phyloP scores from a whole-genome alignment of 1,140 invertebrate species.

The Drosophila insularis region DNA sequence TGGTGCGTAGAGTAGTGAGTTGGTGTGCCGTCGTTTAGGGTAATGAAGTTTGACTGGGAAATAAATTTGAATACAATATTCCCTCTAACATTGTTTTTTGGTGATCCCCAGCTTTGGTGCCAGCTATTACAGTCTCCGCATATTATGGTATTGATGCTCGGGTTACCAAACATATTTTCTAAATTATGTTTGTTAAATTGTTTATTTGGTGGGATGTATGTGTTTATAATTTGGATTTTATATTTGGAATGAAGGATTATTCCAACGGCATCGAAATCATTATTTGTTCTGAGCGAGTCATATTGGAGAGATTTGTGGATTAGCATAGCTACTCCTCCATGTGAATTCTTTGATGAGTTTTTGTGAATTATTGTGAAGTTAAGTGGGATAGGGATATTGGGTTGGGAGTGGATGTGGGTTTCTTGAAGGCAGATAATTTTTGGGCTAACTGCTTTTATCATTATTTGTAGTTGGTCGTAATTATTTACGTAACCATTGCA shows the following conservation, averaged over 20 bases:
- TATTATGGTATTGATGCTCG: background rate
- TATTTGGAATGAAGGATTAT: background rate
- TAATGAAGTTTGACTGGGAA: too few relatives aligned
- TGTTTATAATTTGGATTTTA: background rate
- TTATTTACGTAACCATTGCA: background rate
- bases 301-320: background rate
- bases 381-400: background rate
- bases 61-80: too few relatives aligned
- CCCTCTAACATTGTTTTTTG: too few relatives aligned
- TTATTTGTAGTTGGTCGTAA: background rate
- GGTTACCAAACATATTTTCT: too few relatives aligned
- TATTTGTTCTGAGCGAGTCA: background rate
- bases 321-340: background rate
- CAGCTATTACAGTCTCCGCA: constrained; percentile 5
- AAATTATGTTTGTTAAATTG: background rate
- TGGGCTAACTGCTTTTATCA: background rate
- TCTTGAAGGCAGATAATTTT: constrained; percentile 3
- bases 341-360: background rate
- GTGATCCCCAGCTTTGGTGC: background rate
- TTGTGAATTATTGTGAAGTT: background rate
- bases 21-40: too few relatives aligned
- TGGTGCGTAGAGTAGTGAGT: too few relatives aligned
- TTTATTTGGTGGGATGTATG: background rate
- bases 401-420: background rate
- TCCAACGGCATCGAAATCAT: background rate